phyloP scores from a whole-genome alignment of 92 coral and sea anemone species.

The Virgularia gustaviana region DNA sequence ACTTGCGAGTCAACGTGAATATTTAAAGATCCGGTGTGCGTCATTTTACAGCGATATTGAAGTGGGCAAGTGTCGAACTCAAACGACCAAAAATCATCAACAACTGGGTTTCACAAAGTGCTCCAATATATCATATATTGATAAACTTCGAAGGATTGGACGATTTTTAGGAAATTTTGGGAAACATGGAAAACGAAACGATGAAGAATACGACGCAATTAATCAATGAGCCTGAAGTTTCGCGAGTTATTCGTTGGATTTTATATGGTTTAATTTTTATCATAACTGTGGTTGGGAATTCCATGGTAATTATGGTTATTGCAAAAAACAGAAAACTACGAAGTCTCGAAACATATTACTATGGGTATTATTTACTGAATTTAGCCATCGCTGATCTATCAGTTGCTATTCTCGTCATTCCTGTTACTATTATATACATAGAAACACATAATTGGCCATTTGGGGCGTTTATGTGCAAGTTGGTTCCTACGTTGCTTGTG shows the following conservation, averaged over 20 bases:
- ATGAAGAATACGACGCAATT: not conserved
- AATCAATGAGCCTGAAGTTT: constrained; percentile 47
- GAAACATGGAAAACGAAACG: not conserved
- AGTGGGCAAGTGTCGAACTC: no score
- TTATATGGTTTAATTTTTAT: constrained; percentile 55
- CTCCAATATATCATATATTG: no score
- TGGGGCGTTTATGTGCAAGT: constrained; percentile 49
- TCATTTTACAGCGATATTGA: no score
- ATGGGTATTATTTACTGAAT: constrained; percentile 61
- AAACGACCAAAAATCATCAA: no score
- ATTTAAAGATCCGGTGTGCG: no score
- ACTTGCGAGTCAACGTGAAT: no score
- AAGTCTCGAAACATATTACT: constrained; percentile 53
- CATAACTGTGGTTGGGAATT: constrained; percentile 55
- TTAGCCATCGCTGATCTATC: constrained; percentile 60
- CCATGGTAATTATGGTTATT: constrained; percentile 54
- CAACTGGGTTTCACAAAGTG: no score
- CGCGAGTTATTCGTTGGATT: constrained; percentile 42
- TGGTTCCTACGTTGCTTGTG: constrained; percentile 60
- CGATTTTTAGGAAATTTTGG: no score
- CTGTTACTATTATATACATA: constrained; percentile 56
- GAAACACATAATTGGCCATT: constrained; percentile 66
- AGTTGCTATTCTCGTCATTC: constrained; percentile 56
- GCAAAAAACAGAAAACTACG: constrained; percentile 55
- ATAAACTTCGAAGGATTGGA: no score